phyloP scores from a whole-genome alignment of 2,888 invertebrate genomes.

The Mesorhabditis spiculigera region DNA sequence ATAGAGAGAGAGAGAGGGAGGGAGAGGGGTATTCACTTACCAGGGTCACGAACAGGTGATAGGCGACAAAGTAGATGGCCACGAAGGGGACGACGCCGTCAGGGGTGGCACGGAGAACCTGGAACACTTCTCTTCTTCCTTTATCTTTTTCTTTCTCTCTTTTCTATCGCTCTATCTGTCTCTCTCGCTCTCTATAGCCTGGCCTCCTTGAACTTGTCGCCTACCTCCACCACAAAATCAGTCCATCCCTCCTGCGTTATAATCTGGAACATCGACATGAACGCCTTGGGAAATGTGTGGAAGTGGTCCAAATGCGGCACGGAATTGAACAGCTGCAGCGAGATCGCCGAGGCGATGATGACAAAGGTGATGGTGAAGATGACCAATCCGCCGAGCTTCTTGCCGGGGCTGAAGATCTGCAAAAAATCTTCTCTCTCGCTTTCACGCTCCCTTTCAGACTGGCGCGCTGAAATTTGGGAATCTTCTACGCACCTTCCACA shows the following conservation, averaged over 20 bases:
- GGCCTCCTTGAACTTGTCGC: slow-evolving; percentile 63
- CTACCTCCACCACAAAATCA: slow-evolving; percentile 98
- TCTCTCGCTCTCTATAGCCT: too few species aligned
- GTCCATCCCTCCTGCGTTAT: slow-evolving; percentile 99
- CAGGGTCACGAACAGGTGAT: slow-evolving; percentile 97
- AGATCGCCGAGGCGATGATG: slow-evolving; percentile 95
- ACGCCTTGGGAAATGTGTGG: slow-evolving; percentile 96
- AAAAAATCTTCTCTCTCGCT: slow-evolving; percentile 64
- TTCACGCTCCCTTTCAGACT: not conserved
- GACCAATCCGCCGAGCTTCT: slow-evolving; percentile 93
- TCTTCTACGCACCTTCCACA: slow-evolving; percentile 61
- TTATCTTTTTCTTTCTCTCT: too few species aligned
- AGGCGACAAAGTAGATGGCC: slow-evolving; percentile 97
- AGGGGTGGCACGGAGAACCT: slow-evolving; percentile 66
- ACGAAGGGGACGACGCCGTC: slow-evolving; percentile 64
- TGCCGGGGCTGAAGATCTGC: slow-evolving; percentile 75
- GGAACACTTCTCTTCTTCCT: not conserved
- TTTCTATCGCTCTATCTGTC: too few species aligned
- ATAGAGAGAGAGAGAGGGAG: slow-evolving; percentile 9
- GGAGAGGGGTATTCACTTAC: slow-evolving; percentile 21
- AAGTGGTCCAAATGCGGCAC: slow-evolving; percentile 90
- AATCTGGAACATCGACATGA: slow-evolving; percentile 99
- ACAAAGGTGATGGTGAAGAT: slow-evolving; percentile 98
- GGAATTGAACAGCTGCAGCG: slow-evolving; percentile 97
- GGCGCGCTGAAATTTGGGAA: not conserved